Conservation (phyloP, 1,140 invertebrate genomes). For the Zaprionus gabonicus region DNA sequence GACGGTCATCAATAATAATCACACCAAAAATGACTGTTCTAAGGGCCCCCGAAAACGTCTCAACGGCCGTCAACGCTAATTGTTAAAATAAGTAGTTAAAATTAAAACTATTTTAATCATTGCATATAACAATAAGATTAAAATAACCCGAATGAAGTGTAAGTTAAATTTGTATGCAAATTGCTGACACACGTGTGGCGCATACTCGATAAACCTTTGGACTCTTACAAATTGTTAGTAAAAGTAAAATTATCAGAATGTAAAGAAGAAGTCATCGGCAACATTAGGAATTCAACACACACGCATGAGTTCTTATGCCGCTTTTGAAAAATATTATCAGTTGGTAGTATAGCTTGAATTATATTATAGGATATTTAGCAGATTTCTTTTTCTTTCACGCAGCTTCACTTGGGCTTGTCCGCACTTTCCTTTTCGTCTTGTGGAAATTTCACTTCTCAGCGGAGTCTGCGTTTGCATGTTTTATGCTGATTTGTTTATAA, state of each 20-base stretch:
- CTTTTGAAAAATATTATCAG: not conserved
- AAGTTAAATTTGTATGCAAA: not conserved
- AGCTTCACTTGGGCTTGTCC: constrained; percentile 13
- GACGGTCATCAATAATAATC: too few relatives aligned
- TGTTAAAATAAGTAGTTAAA: too few relatives aligned
- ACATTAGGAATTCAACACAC: not conserved
- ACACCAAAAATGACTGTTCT: too few relatives aligned
- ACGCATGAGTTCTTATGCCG: not conserved
- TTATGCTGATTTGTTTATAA: constrained; percentile 82
- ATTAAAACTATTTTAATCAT: not conserved
- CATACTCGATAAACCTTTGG: not conserved
- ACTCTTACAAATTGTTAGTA: not conserved
- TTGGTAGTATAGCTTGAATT: not conserved
- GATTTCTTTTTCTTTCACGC: not conserved
- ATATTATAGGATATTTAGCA: not conserved
- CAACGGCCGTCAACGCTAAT: too few relatives aligned
- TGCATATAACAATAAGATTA: not conserved
- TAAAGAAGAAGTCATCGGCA: not conserved
- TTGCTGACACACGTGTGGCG: not conserved
- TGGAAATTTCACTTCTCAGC: constrained; percentile 42
- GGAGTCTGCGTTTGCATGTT: constrained; percentile 53
- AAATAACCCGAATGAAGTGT: not conserved
- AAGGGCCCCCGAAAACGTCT: too few relatives aligned
- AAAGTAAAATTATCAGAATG: not conserved
- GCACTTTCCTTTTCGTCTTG: not conserved